Conservation (phyloP, 2,113 vertebrate genomes). For the Dasyurus viverrinus region DNA sequence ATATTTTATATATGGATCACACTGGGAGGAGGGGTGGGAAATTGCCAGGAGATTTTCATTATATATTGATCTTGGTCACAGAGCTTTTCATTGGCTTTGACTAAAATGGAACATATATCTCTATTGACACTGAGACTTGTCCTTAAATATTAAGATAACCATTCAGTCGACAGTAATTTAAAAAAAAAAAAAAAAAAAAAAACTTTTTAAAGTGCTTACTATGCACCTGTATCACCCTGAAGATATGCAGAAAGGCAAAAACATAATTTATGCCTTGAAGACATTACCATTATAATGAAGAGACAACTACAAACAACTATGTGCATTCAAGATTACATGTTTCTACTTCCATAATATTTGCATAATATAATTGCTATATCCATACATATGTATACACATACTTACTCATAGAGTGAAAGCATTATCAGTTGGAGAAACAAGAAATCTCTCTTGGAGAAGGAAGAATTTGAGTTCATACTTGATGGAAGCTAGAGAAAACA, state of each 20-base stretch:
- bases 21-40: constrained; percentile 12
- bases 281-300: neutral
- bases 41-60: neutral
- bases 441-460: neutral
- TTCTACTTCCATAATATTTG: too few species aligned
- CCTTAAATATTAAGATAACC: neutral
- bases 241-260: neutral
- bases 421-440: neutral
- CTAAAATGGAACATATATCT: neutral
- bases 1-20: neutral
- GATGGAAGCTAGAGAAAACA: neutral
- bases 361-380: too few species aligned
- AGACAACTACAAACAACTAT: neutral
- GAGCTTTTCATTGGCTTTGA: constrained; percentile 14
- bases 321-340: neutral
- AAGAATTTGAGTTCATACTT: neutral
- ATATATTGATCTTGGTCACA: neutral
- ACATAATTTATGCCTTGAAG: neutral
- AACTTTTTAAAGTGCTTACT: neutral
- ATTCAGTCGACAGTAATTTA: neutral
- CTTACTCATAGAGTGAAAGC: neutral
- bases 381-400: too few species aligned
- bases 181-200: neutral
- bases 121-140: neutral
- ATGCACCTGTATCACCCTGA: neutral